Conservation (phyloP, 2,888 invertebrate genomes). For the Empis livida region DNA sequence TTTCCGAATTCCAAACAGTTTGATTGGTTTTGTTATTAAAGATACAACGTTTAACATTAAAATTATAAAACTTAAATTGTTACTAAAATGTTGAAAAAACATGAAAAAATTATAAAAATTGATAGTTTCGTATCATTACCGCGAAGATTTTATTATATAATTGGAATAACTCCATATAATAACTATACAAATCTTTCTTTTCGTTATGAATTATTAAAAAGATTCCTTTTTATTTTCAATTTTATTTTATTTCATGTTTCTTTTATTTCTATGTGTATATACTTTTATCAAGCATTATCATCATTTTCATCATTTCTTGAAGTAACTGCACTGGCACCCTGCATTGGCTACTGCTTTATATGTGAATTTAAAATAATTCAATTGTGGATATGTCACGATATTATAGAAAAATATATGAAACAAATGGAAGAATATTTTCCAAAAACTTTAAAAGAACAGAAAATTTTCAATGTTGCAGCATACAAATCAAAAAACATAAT, state of each 20-base stretch:
- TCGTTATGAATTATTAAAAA: no score
- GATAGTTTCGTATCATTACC: no score
- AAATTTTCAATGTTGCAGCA: background rate
- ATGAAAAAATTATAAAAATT: no score
- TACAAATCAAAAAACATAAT: background rate
- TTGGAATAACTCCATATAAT: no score
- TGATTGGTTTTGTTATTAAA: no score
- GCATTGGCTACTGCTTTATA: constrained; percentile 8
- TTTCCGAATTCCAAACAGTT: no score
- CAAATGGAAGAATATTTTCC: constrained; percentile 6
- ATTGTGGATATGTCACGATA: constrained; percentile 3
- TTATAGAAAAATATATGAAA: constrained; percentile 4
- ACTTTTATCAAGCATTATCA: constrained; percentile 3
- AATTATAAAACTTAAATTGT: no score
- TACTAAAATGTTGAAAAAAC: no score
- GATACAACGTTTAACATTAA: no score
- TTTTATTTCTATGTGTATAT: constrained; percentile 3
- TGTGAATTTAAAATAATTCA: constrained; percentile 5
- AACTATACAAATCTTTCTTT: no score
- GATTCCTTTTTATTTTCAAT: background rate
- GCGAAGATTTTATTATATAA: no score
- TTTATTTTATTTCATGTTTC: background rate
- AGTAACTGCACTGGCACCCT: constrained; percentile 8
- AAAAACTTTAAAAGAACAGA: background rate
- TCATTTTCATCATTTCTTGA: constrained; percentile 5